Conservation (phyloP, 2,113 vertebrate species). For the Cathartes aura region DNA sequence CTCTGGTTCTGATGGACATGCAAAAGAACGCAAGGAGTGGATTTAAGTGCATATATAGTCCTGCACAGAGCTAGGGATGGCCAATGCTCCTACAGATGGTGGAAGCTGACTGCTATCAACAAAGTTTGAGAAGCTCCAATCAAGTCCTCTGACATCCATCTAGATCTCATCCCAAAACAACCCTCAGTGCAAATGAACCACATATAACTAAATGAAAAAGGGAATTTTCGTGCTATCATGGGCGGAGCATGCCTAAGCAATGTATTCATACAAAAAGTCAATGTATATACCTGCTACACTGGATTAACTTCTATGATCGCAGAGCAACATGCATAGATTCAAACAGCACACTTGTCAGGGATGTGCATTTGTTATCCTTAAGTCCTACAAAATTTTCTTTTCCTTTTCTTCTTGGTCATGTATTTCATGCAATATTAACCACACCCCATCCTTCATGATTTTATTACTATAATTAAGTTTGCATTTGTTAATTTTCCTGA, state of each 20-base stretch:
- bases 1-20: neutral
- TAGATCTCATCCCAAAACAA: neutral
- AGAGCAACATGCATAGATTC: rapidly evolving
- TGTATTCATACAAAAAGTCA: neutral
- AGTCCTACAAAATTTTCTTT: neutral
- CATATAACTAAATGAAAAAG: neutral
- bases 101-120: rapidly evolving
- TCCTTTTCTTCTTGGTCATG: neutral
- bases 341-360: neutral
- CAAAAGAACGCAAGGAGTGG: neutral
- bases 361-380: too few species aligned
- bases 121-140: neutral
- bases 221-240: neutral
- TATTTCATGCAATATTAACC: neutral
- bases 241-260: neutral
- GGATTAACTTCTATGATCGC: neutral
- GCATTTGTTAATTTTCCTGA: neutral
- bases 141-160: neutral
- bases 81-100: too few species aligned
- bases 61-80: neutral
- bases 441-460: neutral
- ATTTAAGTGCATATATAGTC: neutral
- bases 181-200: neutral
- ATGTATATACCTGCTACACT: rapidly evolving
- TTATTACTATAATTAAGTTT: neutral